Conservation (phyloP, 2,113 vertebrate species). For the Zootoca vivipara region DNA sequence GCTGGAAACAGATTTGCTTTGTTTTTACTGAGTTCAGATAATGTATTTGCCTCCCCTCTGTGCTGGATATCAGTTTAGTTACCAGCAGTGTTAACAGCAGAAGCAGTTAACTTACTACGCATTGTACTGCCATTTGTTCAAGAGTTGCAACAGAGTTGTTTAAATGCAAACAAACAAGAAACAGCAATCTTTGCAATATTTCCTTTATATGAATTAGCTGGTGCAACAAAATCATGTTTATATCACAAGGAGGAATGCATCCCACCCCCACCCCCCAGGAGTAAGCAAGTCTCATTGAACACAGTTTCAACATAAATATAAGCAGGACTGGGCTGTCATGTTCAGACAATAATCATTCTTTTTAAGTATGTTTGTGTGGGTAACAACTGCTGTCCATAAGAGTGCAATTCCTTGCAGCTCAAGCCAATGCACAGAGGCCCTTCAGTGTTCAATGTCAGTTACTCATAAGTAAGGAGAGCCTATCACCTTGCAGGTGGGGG, state of each 20-base stretch:
- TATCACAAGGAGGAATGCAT: slow-evolving; percentile 7
- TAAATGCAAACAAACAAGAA: slow-evolving; percentile 32
- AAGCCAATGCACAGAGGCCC: not conserved
- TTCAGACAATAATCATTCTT: not conserved
- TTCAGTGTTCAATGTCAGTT: not conserved
- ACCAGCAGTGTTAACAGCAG: slow-evolving; percentile 50
- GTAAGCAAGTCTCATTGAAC: too few species aligned
- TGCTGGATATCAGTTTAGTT: slow-evolving; percentile 65
- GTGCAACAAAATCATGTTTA: slow-evolving; percentile 59
- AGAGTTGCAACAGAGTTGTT: slow-evolving; percentile 59
- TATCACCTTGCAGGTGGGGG: too few species aligned
- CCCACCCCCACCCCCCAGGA: not conserved
- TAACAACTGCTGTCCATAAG: not conserved
- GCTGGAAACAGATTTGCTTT: not conserved
- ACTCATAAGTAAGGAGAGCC: too few species aligned
- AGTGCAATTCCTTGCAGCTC: not conserved
- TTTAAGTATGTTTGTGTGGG: not conserved
- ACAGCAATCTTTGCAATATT: slow-evolving; percentile 55
- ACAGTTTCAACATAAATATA: not conserved
- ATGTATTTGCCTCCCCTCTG: slow-evolving; percentile 61
- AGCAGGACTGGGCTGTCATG: not conserved
- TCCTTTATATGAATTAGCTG: slow-evolving; percentile 59
- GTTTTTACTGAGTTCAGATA: slow-evolving; percentile 53
- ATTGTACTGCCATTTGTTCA: slow-evolving; percentile 51
- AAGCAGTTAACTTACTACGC: slow-evolving; percentile 64